A percentile compares a stretch with the other conserved stretches of the same genome.
Evolutionary conservation across 2,888 invertebrate species (phyloP).

Genomic region (Erpobdella octoculata): DNA sequence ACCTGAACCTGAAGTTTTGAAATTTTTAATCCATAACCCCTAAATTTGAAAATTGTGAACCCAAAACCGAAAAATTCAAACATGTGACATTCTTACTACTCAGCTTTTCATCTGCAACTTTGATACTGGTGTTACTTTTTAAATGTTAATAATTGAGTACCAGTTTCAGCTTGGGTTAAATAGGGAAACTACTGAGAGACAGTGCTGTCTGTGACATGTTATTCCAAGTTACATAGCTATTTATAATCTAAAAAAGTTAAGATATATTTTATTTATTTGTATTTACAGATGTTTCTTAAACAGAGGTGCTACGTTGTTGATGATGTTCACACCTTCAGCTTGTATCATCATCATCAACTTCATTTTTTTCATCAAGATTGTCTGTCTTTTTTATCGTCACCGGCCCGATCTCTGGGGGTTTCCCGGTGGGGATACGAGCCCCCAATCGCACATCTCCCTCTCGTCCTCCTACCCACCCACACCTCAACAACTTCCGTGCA

Average conservation of each 20-base stretch:
- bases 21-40: too few relatives aligned
- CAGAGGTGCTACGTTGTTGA: constrained; percentile 9
- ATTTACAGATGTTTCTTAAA: constrained; percentile 9
- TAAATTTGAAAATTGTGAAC: too few relatives aligned
- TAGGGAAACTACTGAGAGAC: too few relatives aligned
- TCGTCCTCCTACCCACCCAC: not conserved
- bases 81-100: too few relatives aligned
- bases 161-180: too few relatives aligned
- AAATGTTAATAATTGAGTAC: too few relatives aligned
- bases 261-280: not conserved
- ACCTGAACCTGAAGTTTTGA: too few relatives aligned
- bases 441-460: not conserved
- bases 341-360: constrained; percentile 24
- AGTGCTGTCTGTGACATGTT: not conserved
- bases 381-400: not conserved
- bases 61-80: too few relatives aligned
- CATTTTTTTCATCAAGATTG: constrained; percentile 9
- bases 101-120: too few relatives aligned
- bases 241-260: too few relatives aligned
- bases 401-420: not conserved
- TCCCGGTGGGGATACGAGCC: constrained; percentile 1
- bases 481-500: not conserved
- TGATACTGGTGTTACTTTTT: too few relatives aligned
- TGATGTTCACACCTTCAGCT: constrained; percentile 13
- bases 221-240: too few relatives aligned